Evolutionary conservation across 2,888 invertebrate genomes (phyloP).

Genomic region (Didymodactylos carnosus): DNA sequence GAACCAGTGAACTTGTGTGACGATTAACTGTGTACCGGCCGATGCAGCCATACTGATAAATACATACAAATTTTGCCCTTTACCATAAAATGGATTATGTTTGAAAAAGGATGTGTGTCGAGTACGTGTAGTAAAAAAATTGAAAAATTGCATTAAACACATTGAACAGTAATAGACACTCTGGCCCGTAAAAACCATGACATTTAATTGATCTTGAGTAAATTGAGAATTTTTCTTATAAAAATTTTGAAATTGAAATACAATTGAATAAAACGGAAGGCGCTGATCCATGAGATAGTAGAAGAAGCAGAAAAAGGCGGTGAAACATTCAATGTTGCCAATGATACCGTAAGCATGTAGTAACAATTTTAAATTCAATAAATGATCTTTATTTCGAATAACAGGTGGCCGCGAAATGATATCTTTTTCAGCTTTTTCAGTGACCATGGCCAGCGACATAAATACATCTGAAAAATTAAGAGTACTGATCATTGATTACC

Average conservation of each 20-base stretch:
- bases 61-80: not conserved
- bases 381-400: not conserved
- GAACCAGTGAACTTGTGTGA: not conserved
- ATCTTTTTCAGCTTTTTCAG: constrained; percentile 8
- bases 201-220: not conserved
- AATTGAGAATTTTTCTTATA: not conserved
- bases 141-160: constrained; percentile 4
- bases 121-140: constrained; percentile 3
- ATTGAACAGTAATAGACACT: not conserved
- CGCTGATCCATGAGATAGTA: not conserved
- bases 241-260: not conserved
- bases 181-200: not conserved
- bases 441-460: constrained; percentile 3
- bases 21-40: not conserved
- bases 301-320: not conserved
- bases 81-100: not conserved
- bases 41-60: constrained; percentile 1
- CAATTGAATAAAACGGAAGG: not conserved
- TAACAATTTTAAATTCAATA: constrained; percentile 6
- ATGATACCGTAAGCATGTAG: constrained; percentile 3
- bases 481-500: not conserved
- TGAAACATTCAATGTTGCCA: not conserved
- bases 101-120: constrained; percentile 1
- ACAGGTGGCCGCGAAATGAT: constrained; percentile 2
- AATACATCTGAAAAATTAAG: not conserved